Evolutionary conservation across 2,888 invertebrate species (phyloP).

Genomic region (Rotaria socialis): DNA sequence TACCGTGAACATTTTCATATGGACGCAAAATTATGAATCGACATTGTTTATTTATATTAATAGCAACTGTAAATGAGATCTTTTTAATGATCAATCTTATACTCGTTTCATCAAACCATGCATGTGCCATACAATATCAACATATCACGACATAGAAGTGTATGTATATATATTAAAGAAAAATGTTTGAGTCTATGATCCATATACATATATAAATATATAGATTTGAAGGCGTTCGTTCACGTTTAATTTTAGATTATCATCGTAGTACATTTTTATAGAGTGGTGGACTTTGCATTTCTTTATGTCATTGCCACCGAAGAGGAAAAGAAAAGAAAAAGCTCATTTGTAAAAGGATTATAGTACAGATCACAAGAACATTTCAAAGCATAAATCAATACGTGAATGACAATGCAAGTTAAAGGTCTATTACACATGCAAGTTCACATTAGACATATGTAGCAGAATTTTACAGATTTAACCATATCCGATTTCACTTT

Average conservation of each 20-base stretch:
- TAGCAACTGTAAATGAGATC: not conserved
- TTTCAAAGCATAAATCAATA: not conserved
- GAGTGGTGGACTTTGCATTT: not conserved
- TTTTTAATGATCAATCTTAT: not conserved
- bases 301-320: not conserved
- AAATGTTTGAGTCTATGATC: not conserved
- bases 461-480: not conserved
- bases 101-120: not conserved
- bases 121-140: not conserved
- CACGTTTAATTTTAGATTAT: slow-evolving; percentile 19
- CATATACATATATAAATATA: not conserved
- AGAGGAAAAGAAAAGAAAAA: not conserved
- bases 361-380: not conserved
- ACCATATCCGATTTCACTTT: not conserved
- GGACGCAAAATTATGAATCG: not conserved
- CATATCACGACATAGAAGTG: not conserved
- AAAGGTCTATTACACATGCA: not conserved
- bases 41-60: not conserved
- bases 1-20: not conserved
- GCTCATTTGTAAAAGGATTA: not conserved
- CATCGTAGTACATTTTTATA: not conserved
- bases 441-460: not conserved
- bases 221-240: slow-evolving; percentile 1
- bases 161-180: not conserved
- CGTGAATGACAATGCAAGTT: not conserved